Base-by-base conservation (phyloP, 2,888 invertebrate species). In the Leptinotarsa peninsularis region DNA sequence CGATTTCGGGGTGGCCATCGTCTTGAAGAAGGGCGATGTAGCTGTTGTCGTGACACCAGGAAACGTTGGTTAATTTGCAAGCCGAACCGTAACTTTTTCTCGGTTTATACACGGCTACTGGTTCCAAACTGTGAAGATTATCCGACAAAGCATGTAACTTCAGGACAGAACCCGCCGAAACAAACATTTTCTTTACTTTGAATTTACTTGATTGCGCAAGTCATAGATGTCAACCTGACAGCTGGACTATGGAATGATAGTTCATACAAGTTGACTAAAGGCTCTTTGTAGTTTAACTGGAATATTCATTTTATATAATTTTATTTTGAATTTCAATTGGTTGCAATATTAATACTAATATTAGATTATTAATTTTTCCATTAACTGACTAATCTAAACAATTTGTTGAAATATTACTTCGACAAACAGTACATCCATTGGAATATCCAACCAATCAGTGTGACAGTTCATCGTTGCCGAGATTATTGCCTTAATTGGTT, bases 11-110 rank as follows among this genome's bases (percentile, higher is more conserved):
- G 67, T 79, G 81, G 43, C 80, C 79, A 15, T 84, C 82, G 43
- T 86, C 83, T 21, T 83, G 82, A 0, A 87, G 76, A n/a, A 85
- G 76, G 0, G 83, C 83, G 33, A 87, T 73, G 74, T 86, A 87
- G 33, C 80, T 83, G 76, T 87, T 86, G 77, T 87, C 87, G 73
- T 85, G 85, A 60, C 86, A 84, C 84, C 85, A 85, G 15, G 86
- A 86, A 0, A 85, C 63, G n/a, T 83, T 79, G 7, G 75, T 78
- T 52, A 86, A 83, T 68, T 79, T 82, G 0, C 80, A 76, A 1
- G 67, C 49, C n/a, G 75, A 50, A 13, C 69, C 71, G 17, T 49
- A 66, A 3, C 66, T n/a, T 54, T 79, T 77, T 52, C 70, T 79
- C 0, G 82, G 82, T 23, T 73, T 76, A 60, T 83, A 84, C n/a